Evolutionary conservation across 2,113 vertebrate species (phyloP), one percentile per base, ranked within the genome.

Genomic region (Hypocryptadius cinnamomeus): DNA sequence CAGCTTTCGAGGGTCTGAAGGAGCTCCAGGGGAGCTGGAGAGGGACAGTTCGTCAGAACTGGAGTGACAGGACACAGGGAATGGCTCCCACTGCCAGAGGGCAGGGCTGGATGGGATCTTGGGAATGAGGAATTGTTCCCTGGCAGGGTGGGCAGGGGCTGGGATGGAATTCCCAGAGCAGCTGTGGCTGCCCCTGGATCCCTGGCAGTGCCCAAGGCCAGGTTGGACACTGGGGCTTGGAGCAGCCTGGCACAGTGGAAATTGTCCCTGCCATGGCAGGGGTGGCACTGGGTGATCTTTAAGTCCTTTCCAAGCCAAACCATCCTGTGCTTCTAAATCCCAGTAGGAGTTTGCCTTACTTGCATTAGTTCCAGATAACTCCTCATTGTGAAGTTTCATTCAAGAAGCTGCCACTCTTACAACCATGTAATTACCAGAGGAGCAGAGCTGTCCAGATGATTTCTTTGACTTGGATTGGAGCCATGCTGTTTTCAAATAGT

Each of bases 271-370:
- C 60, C 60, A 39, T 50, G 44, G 25, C 42, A 11, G 31, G 31
- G 18, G 5, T 57, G 77, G 15, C 2, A 15, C 8, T 25, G n/a
- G 53, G 0, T 27, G 54, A 0, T 0, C 4, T 54, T 68, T 15
- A 30, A 47, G 4, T 47, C 47, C 21, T 14, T 82, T 47, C 54
- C 78, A 28, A 20, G 4, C 37, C 71, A 78, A n/a, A 33, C 53
- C 54, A 40, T 47, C 5, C 47, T 6, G 21, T 33, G 37, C 19
- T n/a, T 57, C 21, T 54, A 2, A 71, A 11, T 33, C 44, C 44
- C 51, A 53, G 33, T 1, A 53, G 60, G 48, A 70, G 77, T 66
- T 65, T 57, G n/a, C 54, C 54, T 83, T 42, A 11, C 12, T 89
- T 79, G 33, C 15, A 3, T 79, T 83, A 50, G 25, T 82, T 87